A percentile compares a stretch with the other conserved stretches of the same genome.
Conservation (phyloP, 2,888 invertebrate genomes). For the Scaeva pyrastri region DNA sequence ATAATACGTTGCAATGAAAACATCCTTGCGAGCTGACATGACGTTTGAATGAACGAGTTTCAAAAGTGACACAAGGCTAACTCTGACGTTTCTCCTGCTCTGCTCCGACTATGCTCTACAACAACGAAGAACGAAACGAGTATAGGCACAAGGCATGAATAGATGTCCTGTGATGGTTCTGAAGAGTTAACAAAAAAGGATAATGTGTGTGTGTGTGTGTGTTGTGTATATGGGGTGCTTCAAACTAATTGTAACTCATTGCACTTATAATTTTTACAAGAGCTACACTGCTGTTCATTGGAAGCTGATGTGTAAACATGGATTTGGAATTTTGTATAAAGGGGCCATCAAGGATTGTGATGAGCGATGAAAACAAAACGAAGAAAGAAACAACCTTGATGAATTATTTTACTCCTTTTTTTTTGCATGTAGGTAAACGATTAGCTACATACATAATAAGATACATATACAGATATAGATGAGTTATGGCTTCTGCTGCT, state of each 20-base stretch:
- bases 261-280: slow-evolving; percentile 74
- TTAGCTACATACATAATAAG: slow-evolving; percentile 5
- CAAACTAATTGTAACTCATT: slow-evolving; percentile 75
- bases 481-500: slow-evolving; percentile 34
- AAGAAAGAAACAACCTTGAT: slow-evolving; percentile 3
- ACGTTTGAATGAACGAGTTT: slow-evolving; percentile 40
- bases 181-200: slow-evolving; percentile 14
- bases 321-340: slow-evolving; percentile 37
- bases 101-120: too few relatives aligned
- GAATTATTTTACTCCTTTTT: slow-evolving; percentile 27
- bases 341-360: slow-evolving; percentile 22
- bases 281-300: slow-evolving; percentile 58
- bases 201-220: slow-evolving; percentile 28
- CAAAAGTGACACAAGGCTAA: slow-evolving; percentile 37
- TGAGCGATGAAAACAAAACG: slow-evolving; percentile 35
- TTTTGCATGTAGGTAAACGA: slow-evolving; percentile 16
- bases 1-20: slow-evolving; percentile 70
- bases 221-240: slow-evolving; percentile 62
- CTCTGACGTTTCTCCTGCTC: neutral
- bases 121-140: too few relatives aligned
- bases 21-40: slow-evolving; percentile 36
- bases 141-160: too few relatives aligned
- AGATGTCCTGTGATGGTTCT: slow-evolving; percentile 22
- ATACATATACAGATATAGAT: slow-evolving; percentile 49
- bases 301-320: slow-evolving; percentile 71